Base-by-base conservation (phyloP, 2,113 vertebrate species). In the Phalacrocorax carbo region DNA sequence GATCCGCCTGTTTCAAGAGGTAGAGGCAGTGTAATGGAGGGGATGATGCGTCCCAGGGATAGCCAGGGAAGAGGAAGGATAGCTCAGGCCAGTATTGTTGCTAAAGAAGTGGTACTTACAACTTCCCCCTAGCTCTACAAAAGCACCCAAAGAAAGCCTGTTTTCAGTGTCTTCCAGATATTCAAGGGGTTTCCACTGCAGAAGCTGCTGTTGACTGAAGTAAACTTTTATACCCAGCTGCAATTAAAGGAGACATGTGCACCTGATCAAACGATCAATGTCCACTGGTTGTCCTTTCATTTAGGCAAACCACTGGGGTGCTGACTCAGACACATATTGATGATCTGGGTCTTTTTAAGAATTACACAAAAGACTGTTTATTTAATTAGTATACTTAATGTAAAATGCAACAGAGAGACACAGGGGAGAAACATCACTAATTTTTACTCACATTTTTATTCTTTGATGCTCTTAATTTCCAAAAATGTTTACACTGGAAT, bases 361-460 rank as follows among this genome's bases (percentile, higher is more conserved):
- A 89, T 85, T 94, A 75, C 94, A 96, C 93, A 94, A 84, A 92
- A 85, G 91, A 94, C 30, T 84, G 82, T 88, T 96, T 94, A 93
- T 90, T 94, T 94, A 88, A 97, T 97, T 97, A 94, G 89, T 72
- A 46, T 9, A 84, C 71, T 94, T 94, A 72, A 95, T 94, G 89
- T 93, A 91, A 93, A 91, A 94, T 0, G 1, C 81, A 94, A 89
- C 93, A 44, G 76, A 96, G 16, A 96, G 26, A 92, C 96, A 82
- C 88, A 88, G 94, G 95, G 94, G 96, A 96, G 88, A 95, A 96
- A 82, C 68, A 92, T 55, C 83, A 80, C 93, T 93, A 61, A 95
- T 94, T 95, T 88, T 97, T 82, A 94, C 61, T 82, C 88, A 79
- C 71, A 91, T 85, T 96, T 91, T 76, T 89, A 76, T 65, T 97